These are phyloP conservation scores for Zaprionus vittiger DNA, from an alignment of 1,140 invertebrate species.

Conservation along the genomic window DNA sequence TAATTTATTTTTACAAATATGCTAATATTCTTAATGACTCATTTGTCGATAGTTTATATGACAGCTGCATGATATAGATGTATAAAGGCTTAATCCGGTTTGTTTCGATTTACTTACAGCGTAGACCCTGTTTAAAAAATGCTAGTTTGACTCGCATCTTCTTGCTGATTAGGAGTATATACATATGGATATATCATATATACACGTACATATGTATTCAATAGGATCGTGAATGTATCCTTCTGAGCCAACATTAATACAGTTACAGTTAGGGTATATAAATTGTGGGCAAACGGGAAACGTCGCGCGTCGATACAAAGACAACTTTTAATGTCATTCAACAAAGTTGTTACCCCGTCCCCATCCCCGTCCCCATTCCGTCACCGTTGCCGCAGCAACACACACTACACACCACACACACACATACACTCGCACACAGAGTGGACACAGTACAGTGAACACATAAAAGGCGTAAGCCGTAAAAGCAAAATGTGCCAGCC, in stretches of 20 bases:
- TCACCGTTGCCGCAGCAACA: constrained; percentile 15
- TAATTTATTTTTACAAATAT: no score
- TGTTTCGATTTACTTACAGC: no score
- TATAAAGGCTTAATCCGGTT: no score
- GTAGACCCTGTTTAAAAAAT: no score
- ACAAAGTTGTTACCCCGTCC: constrained; percentile 51
- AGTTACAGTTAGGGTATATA: neutral
- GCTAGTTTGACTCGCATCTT: no score
- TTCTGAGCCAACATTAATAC: no score
- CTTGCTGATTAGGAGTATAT: no score
- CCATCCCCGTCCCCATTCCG: no score
- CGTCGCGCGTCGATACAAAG: constrained; percentile 57
- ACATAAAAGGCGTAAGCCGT: constrained; percentile 70
- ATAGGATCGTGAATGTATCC: neutral
- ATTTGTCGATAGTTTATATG: no score
- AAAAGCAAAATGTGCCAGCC: constrained; percentile 48
- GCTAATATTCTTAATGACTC: no score
- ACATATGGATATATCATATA: no score
- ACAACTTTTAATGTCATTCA: constrained; percentile 73
- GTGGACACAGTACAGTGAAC: constrained; percentile 23
- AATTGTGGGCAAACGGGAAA: constrained; percentile 29
- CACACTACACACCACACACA: constrained; percentile 4
- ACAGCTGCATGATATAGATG: no score
- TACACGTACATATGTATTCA: neutral
- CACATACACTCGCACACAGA: neutral